Conservation (phyloP, 2,888 invertebrate species). For the Asteroscopus sphinx region DNA sequence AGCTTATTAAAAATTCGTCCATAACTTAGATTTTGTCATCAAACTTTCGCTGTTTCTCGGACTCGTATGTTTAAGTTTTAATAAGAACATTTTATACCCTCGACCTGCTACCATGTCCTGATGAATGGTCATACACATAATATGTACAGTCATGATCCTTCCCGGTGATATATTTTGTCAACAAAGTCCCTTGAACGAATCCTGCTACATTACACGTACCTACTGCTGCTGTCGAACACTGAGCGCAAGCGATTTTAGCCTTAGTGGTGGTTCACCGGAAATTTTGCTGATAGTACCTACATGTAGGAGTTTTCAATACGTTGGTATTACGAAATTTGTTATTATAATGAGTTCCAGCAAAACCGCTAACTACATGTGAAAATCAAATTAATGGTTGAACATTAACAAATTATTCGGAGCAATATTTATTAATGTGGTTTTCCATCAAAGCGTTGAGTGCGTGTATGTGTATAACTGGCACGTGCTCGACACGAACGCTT, state of each 20-base stretch:
- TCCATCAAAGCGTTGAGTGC: conserved; percentile 64
- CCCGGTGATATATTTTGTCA: too few species aligned
- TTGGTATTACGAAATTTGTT: conserved; percentile 61
- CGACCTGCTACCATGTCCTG: conserved; percentile 20
- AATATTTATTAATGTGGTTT: conserved; percentile 70
- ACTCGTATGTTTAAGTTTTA: conserved; percentile 30
- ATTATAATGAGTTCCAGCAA: conserved; percentile 69
- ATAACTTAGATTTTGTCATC: conserved; percentile 33
- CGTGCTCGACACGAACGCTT: conserved; percentile 48
- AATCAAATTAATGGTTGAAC: conserved; percentile 75
- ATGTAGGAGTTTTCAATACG: conserved; percentile 24
- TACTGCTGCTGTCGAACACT: too few species aligned
- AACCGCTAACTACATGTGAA: conserved; percentile 74
- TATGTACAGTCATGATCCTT: conserved; percentile 1
- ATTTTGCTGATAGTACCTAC: too few species aligned
- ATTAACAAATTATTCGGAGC: conserved; percentile 68
- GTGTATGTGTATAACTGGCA: conserved; percentile 53
- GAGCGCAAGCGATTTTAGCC: too few species aligned
- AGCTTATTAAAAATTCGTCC: conserved; percentile 45
- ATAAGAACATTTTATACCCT: conserved; percentile 21
- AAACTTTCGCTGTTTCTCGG: conserved; percentile 17
- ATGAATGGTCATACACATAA: conserved; percentile 14
- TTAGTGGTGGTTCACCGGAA: too few species aligned
- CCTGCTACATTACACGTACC: too few species aligned
- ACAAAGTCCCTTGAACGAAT: too few species aligned